These are phyloP conservation scores for Apocheima hispidaria DNA, from an alignment of 2,888 invertebrate species.

Conservation along the genomic window DNA sequence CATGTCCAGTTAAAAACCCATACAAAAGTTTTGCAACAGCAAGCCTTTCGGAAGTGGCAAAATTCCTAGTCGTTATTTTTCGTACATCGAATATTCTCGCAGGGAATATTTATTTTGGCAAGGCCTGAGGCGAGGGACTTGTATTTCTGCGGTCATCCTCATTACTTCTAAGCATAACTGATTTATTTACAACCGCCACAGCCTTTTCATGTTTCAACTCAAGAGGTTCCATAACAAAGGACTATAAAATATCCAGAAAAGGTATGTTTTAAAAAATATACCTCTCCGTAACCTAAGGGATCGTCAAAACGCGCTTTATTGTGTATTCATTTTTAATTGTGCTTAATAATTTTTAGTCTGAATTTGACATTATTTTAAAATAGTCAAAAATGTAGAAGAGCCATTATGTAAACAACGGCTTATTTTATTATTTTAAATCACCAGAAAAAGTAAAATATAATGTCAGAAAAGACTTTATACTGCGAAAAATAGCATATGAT, in stretches of 20 bases:
- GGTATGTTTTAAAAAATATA: slow-evolving; percentile 15
- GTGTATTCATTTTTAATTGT: background rate
- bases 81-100: slow-evolving; percentile 28
- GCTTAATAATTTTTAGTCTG: background rate
- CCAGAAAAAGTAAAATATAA: too few species aligned
- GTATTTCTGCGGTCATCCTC: slow-evolving; percentile 37
- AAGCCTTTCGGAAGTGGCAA: slow-evolving; percentile 34
- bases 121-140: slow-evolving; percentile 18
- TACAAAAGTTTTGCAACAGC: background rate
- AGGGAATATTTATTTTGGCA: slow-evolving; percentile 32
- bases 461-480: too few species aligned
- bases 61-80: slow-evolving; percentile 30
- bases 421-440: too few species aligned
- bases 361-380: background rate
- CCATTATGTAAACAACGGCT: too few species aligned
- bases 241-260: slow-evolving; percentile 7
- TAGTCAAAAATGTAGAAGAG: background rate
- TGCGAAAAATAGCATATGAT: too few species aligned
- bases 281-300: slow-evolving; percentile 22
- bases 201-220: slow-evolving; percentile 23
- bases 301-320: slow-evolving; percentile 8
- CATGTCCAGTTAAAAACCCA: too few species aligned
- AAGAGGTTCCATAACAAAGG: slow-evolving; percentile 5
- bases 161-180: slow-evolving; percentile 40
- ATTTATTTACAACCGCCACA: slow-evolving; percentile 34